phyloP scores from a whole-genome alignment of 2,888 invertebrate genomes.

The Synanthedon myopaeformis region DNA sequence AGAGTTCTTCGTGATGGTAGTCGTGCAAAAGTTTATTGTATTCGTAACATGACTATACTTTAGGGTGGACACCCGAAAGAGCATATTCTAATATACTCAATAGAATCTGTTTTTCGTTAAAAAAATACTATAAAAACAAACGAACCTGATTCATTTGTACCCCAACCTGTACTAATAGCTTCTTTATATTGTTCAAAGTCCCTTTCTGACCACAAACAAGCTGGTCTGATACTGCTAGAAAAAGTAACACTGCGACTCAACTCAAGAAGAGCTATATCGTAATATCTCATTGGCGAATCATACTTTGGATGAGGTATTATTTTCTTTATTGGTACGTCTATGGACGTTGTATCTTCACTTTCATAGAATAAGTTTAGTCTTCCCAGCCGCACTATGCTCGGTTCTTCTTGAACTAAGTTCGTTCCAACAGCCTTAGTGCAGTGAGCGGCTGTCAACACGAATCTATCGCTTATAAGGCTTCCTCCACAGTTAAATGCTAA shows the following conservation, averaged over 20 bases:
- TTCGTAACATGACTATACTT: no score
- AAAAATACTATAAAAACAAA: neutral
- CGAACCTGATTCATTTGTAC: constrained; percentile 14
- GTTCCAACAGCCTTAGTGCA: neutral
- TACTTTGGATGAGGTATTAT: constrained; percentile 54
- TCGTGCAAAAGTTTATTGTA: no score
- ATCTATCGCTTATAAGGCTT: constrained; percentile 1
- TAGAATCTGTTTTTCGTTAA: neutral
- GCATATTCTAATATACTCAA: no score
- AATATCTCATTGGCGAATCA: constrained; percentile 45
- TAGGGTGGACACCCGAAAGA: no score
- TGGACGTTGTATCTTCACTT: neutral
- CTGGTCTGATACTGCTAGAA: constrained; percentile 44
- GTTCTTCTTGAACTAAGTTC: constrained; percentile 17
- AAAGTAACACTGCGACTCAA: constrained; percentile 19
- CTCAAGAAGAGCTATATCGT: constrained; percentile 68
- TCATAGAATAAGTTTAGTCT: neutral
- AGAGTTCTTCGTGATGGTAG: no score
- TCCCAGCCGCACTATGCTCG: constrained; percentile 25
- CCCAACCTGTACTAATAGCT: constrained; percentile 69
- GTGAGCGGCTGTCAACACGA: constrained; percentile 1
- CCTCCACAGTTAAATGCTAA: neutral
- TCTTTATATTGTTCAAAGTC: constrained; percentile 17
- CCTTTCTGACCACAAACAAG: constrained; percentile 53
- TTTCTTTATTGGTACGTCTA: constrained; percentile 26